Conservation (phyloP, 2,888 invertebrate species). For the Cephus rjabovi region DNA sequence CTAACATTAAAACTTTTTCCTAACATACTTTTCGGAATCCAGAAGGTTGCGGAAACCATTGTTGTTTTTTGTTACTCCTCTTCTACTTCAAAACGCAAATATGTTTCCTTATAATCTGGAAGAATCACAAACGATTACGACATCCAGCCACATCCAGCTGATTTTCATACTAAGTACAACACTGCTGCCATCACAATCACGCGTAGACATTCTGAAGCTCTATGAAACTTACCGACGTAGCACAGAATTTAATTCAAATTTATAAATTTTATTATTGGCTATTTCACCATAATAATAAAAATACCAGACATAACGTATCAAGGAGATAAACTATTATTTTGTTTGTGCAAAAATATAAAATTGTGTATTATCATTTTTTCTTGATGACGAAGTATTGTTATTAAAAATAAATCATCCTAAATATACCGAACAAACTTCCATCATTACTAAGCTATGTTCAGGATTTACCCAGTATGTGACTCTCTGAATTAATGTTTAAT, state of each 20-base stretch:
- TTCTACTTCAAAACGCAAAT: neutral
- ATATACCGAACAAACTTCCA: neutral
- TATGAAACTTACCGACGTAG: neutral
- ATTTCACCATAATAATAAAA: neutral
- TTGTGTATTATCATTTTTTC: neutral
- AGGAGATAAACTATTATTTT: neutral
- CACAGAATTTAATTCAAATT: neutral
- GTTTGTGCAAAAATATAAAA: neutral
- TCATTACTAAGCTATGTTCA: neutral
- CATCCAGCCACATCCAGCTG: neutral
- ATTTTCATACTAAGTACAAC: neutral
- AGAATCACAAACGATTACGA: neutral
- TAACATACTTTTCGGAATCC: neutral
- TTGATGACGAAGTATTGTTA: neutral
- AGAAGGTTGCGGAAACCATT: neutral
- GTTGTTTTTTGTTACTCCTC: neutral
- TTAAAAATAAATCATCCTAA: neutral
- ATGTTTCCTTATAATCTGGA: neutral
- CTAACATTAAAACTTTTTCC: neutral
- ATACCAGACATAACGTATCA: neutral
- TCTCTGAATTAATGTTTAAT: neutral
- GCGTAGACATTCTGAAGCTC: neutral
- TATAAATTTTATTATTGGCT: neutral
- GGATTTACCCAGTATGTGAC: neutral
- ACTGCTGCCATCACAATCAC: neutral